Percentiles rank a stretch among this genome's conserved stretches.
Conservation (phyloP, 2,888 invertebrate species). For the Andrena bicolor region DNA sequence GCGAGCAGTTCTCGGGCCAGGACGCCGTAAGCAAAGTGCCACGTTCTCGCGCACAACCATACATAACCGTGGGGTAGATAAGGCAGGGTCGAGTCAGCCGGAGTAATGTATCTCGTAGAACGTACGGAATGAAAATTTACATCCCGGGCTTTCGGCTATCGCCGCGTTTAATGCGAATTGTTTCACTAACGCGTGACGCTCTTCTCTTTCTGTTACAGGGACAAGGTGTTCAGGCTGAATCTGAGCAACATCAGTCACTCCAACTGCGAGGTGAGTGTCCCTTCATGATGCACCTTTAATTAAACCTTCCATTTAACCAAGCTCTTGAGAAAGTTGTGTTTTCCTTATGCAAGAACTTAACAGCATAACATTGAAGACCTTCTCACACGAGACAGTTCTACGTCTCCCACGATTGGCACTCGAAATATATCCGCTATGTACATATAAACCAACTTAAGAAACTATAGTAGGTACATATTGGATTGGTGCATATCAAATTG, state of each 20-base stretch:
- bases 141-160: constrained; percentile 48
- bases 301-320: too few relatives aligned
- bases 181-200: constrained; percentile 23
- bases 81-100: constrained; percentile 56
- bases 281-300: background rate
- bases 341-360: too few relatives aligned
- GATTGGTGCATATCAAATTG: too few relatives aligned
- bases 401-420: too few relatives aligned
- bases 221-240: constrained; percentile 92
- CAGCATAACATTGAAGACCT: too few relatives aligned
- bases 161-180: constrained; percentile 53
- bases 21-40: constrained; percentile 69
- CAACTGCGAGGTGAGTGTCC: constrained; percentile 91
- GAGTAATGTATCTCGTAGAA: constrained; percentile 64
- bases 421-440: too few relatives aligned
- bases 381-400: too few relatives aligned
- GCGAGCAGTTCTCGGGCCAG: constrained; percentile 66
- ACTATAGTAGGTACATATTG: too few relatives aligned
- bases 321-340: too few relatives aligned
- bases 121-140: constrained; percentile 69
- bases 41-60: constrained; percentile 62
- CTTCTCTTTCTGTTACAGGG: constrained; percentile 89
- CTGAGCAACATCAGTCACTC: constrained; percentile 95
- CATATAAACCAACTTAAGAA: too few relatives aligned
- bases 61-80: constrained; percentile 74